Evolutionary conservation across 64 coral and sea anemone genomes (phyloP).

Genomic region (Montipora cactus): DNA sequence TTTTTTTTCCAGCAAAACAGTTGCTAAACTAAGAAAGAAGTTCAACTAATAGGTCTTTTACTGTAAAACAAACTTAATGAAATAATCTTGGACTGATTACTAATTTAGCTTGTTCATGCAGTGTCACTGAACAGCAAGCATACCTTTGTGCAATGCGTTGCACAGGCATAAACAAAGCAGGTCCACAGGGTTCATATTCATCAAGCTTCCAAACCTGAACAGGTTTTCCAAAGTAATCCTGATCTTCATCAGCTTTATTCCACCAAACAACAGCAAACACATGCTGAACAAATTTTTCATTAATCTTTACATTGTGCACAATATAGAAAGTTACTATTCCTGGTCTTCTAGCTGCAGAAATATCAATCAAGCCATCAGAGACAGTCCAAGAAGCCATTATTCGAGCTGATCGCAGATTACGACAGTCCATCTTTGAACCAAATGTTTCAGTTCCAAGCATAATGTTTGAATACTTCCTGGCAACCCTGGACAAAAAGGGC

Average conservation of each 20-base stretch:
- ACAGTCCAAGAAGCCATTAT: neutral
- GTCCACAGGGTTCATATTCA: slow-evolving; percentile 45
- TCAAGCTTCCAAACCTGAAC: slow-evolving; percentile 45
- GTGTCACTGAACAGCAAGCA: neutral
- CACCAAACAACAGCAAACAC: no score
- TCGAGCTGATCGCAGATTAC: no score
- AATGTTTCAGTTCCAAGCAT: no score
- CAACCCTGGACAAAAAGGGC: no score
- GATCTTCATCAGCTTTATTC: neutral
- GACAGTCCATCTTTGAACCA: no score
- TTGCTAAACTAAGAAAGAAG: no score
- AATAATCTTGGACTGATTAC: slow-evolving; percentile 19
- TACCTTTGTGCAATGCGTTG: slow-evolving; percentile 52
- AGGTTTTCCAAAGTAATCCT: slow-evolving; percentile 56
- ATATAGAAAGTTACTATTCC: no score
- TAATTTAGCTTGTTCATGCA: neutral
- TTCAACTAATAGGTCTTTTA: no score
- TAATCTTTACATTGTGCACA: neutral
- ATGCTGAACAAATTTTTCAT: neutral
- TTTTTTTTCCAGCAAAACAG: no score
- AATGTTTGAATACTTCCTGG: no score
- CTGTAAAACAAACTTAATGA: neutral
- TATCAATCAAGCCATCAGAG: no score
- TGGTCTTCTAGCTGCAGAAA: no score
- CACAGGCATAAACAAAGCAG: slow-evolving; percentile 62